Evolutionary conservation across 2,888 invertebrate genomes (phyloP).

Genomic region (Platycheirus albimanus): DNA sequence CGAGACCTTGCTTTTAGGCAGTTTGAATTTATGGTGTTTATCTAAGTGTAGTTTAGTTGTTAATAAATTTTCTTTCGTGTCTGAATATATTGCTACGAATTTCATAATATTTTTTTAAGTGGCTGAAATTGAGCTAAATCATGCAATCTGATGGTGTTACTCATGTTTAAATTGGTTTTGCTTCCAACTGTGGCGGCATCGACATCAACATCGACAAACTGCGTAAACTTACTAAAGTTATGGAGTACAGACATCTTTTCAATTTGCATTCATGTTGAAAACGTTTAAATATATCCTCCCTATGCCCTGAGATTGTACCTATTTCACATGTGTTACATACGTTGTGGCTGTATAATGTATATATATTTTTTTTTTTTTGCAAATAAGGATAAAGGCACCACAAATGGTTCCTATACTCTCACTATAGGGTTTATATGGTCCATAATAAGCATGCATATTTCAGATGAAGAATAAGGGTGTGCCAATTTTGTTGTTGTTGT

Average conservation of each 20-base stretch:
- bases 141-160: slow-evolving; percentile 20
- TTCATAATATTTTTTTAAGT: slow-evolving; percentile 19
- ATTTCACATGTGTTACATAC: slow-evolving; percentile 38
- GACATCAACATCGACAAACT: too few relatives aligned
- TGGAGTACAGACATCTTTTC: slow-evolving; percentile 14
- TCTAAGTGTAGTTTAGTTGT: too few relatives aligned
- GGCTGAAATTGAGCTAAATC: slow-evolving; percentile 32
- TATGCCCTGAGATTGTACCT: background rate
- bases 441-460: slow-evolving; percentile 34
- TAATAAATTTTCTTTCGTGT: too few relatives aligned
- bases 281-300: background rate
- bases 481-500: slow-evolving; percentile 12
- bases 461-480: slow-evolving; percentile 2
- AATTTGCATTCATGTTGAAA: slow-evolving; percentile 17
- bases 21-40: background rate
- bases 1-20: background rate
- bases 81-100: slow-evolving; percentile 1
- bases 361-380: background rate
- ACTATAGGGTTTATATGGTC: slow-evolving; percentile 11
- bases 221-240: slow-evolving; percentile 8
- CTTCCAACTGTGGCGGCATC: background rate
- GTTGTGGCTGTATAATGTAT: too few relatives aligned
- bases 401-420: slow-evolving; percentile 32
- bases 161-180: slow-evolving; percentile 14
- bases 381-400: slow-evolving; percentile 28